Evolutionary conservation across 1,140 invertebrate species (phyloP).

Genomic region (Carcinoscorpius rotundicauda): DNA sequence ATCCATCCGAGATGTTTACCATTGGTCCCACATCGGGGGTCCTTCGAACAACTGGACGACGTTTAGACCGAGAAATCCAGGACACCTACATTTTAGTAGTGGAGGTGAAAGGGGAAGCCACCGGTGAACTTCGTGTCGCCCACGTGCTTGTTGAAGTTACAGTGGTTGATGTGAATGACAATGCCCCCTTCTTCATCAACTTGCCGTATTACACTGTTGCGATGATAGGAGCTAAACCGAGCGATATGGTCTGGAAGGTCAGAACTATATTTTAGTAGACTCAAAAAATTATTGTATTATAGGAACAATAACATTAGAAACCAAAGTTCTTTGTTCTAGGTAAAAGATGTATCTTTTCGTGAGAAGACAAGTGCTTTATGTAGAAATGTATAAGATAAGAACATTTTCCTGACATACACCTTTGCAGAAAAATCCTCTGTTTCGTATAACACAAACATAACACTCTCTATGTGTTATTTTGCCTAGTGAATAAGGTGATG

Average conservation of each 20-base stretch:
- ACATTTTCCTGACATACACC: too few relatives aligned
- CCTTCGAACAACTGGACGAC: slow-evolving; percentile 56
- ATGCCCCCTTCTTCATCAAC: slow-evolving; percentile 73
- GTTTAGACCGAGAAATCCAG: slow-evolving; percentile 71
- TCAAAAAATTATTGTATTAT: too few relatives aligned
- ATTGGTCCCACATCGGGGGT: slow-evolving; percentile 80
- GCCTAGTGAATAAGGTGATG: too few relatives aligned
- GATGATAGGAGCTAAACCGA: slow-evolving; percentile 51
- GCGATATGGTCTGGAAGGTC: slow-evolving; percentile 18
- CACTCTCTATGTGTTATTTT: too few relatives aligned
- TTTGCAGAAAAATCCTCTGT: too few relatives aligned
- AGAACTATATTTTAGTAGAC: not conserved
- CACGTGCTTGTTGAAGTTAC: slow-evolving; percentile 69
- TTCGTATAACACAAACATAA: too few relatives aligned
- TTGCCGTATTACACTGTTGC: slow-evolving; percentile 78
- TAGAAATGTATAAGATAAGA: too few relatives aligned
- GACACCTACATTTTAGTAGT: slow-evolving; percentile 70
- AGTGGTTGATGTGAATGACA: slow-evolving; percentile 77
- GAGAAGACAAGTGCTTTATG: too few relatives aligned
- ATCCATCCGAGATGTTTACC: slow-evolving; percentile 75
- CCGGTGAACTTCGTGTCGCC: slow-evolving; percentile 51
- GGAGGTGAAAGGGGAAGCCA: slow-evolving; percentile 51
- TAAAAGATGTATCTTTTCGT: too few relatives aligned
- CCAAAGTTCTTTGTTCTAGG: too few relatives aligned
- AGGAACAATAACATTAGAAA: too few relatives aligned